phyloP scores from a whole-genome alignment of 1,140 invertebrate genomes.

The Ganaspis sp. region DNA sequence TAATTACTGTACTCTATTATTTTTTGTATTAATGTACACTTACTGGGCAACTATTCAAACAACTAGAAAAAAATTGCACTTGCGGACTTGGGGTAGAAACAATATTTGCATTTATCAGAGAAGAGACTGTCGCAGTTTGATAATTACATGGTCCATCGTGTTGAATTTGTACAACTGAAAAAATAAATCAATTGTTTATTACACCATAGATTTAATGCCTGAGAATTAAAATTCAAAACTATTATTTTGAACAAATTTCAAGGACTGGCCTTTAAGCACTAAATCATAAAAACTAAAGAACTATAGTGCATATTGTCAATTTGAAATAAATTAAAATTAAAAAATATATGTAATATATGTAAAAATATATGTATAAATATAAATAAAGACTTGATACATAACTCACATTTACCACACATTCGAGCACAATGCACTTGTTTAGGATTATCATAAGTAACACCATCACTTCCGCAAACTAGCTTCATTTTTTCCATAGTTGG shows the following conservation, averaged over 20 bases:
- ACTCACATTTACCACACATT: slow-evolving; percentile 78
- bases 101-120: background rate
- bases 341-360: too few relatives aligned
- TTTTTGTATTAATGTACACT: background rate
- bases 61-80: background rate
- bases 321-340: too few relatives aligned
- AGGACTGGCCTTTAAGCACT: too few relatives aligned
- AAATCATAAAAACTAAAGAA: too few relatives aligned
- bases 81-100: too few relatives aligned
- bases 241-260: too few relatives aligned
- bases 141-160: background rate
- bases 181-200: too few relatives aligned
- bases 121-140: background rate
- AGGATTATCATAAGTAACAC: slow-evolving; percentile 79
- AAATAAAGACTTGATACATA: background rate
- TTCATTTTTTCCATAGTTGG: slow-evolving; percentile 79
- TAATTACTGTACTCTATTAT: too few relatives aligned
- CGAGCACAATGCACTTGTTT: slow-evolving; percentile 79
- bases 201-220: too few relatives aligned
- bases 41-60: background rate
- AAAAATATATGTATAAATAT: background rate
- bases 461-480: slow-evolving; percentile 84
- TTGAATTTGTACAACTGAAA: background rate
- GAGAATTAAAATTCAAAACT: too few relatives aligned
- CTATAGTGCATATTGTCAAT: too few relatives aligned